Evolutionary conservation across 2,113 vertebrate species (phyloP).

Genomic region (Thoracochromis brauschi): DNA sequence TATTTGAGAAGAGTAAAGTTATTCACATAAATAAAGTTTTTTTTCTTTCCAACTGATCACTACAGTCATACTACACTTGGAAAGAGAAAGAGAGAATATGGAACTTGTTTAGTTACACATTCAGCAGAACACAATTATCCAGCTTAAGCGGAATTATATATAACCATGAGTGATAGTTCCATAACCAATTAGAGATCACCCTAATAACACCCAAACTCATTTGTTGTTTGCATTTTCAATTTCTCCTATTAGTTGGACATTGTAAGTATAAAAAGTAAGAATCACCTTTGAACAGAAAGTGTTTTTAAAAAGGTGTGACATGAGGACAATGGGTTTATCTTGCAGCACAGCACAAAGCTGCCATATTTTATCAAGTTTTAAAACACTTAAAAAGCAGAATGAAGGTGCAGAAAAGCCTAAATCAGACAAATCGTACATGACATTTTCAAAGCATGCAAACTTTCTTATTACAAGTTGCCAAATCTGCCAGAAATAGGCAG

Average conservation of each 20-base stretch:
- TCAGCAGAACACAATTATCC: not conserved
- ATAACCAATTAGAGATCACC: not conserved
- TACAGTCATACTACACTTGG: not conserved
- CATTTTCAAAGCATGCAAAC: not conserved
- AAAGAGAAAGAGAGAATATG: not conserved
- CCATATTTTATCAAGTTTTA: not conserved
- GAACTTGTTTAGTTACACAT: not conserved
- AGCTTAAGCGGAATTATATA: not conserved
- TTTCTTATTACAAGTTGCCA: not conserved
- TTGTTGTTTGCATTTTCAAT: not conserved
- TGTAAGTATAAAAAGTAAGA: not conserved
- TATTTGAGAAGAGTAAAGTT: not conserved
- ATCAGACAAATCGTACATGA: not conserved
- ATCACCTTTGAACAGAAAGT: not conserved
- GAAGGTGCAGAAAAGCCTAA: not conserved
- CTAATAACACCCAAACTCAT: not conserved
- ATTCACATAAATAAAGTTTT: not conserved
- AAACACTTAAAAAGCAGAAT: not conserved
- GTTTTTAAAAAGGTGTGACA: not conserved
- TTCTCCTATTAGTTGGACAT: not conserved
- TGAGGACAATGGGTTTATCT: not conserved
- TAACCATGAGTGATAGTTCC: not conserved
- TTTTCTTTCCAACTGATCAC: not conserved
- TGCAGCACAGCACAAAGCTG: not conserved
- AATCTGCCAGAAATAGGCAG: not conserved